These are phyloP conservation scores for Ranitomeya imitator DNA, from an alignment of 2,113 vertebrate species.

Conservation along the genomic window DNA sequence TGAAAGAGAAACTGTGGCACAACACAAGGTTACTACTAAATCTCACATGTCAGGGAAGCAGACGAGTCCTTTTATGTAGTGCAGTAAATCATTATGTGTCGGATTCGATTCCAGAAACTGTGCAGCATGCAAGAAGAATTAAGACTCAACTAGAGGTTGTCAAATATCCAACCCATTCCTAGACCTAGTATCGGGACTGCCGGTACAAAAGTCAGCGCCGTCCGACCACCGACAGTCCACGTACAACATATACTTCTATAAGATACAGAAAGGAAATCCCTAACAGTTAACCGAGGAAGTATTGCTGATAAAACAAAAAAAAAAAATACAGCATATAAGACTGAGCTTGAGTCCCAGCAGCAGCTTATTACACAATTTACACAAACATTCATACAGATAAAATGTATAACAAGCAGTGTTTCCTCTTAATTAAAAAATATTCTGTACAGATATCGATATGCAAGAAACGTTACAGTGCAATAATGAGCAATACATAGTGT, in stretches of 20 bases:
- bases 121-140: background rate
- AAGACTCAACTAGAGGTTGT: background rate
- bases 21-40: background rate
- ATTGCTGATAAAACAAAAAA: background rate
- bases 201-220: background rate
- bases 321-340: conserved; percentile 24
- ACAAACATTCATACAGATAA: conserved; percentile 48
- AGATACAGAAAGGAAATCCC: background rate
- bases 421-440: conserved; percentile 65
- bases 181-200: background rate
- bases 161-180: background rate
- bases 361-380: conserved; percentile 48
- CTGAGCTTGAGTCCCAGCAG: conserved; percentile 19
- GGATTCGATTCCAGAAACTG: background rate
- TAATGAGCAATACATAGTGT: conserved; percentile 70
- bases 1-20: no score
- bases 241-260: background rate
- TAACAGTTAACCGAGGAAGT: background rate
- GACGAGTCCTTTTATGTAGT: background rate
- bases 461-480: conserved; percentile 73
- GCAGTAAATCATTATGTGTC: background rate
- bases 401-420: conserved; percentile 39
- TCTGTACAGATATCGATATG: conserved; percentile 72
- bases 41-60: background rate
- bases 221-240: no score